Percentiles rank a stretch among this genome's conserved stretches.
Evolutionary conservation across 2,113 vertebrate genomes (phyloP).

Genomic region (Geococcyx californianus): DNA sequence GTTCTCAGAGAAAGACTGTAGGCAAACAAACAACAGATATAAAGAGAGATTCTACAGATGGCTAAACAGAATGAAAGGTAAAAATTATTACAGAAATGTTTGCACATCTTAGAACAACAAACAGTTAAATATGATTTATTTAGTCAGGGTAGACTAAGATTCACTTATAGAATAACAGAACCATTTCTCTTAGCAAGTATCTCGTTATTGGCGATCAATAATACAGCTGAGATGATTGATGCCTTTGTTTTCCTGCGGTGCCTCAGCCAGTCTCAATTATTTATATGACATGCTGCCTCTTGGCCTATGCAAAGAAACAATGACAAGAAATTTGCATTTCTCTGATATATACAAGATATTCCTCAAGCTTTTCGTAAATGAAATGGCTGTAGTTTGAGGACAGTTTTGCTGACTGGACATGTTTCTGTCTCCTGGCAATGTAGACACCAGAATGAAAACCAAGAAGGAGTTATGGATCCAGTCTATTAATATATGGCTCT

Average conservation of each 20-base stretch:
- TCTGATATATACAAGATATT: constrained; percentile 1
- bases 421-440: neutral
- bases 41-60: neutral
- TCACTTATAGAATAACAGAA: constrained; percentile 72
- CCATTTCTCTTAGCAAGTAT: constrained; percentile 81
- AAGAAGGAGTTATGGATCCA: neutral
- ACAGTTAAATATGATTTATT: constrained; percentile 72
- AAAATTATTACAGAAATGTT: constrained; percentile 60
- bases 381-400: neutral
- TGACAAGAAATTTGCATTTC: constrained; percentile 64
- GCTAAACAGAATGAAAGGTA: neutral
- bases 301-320: constrained; percentile 67
- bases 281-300: constrained; percentile 76
- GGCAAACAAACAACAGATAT: neutral
- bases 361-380: constrained; percentile 11
- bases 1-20: neutral
- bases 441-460: neutral
- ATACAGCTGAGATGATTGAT: constrained; percentile 76
- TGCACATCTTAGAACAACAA: constrained; percentile 71
- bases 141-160: constrained; percentile 73
- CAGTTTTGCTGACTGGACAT: neutral
- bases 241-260: constrained; percentile 71
- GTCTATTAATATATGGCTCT: no score
- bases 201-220: constrained; percentile 84
- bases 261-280: constrained; percentile 75